These are phyloP conservation scores for Toxostoma redivivum DNA, from an alignment of 2,113 vertebrate species.

Conservation along the genomic window DNA sequence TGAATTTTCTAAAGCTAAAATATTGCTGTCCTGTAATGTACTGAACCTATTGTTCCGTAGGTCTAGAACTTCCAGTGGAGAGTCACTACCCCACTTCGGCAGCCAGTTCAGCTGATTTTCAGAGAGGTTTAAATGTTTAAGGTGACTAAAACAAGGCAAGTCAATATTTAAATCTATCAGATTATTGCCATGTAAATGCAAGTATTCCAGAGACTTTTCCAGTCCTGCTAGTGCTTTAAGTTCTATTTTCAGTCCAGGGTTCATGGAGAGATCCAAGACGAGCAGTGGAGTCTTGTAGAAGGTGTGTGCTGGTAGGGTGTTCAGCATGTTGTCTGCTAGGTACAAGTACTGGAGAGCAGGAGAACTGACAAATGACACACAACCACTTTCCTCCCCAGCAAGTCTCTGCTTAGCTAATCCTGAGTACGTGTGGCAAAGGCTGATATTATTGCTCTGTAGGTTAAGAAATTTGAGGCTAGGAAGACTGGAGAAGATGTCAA, in stretches of 20 bases:
- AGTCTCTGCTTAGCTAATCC: background rate
- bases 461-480: slow-evolving; percentile 76
- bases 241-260: slow-evolving; percentile 79
- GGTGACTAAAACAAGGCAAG: slow-evolving; percentile 77
- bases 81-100: slow-evolving; percentile 75
- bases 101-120: slow-evolving; percentile 83
- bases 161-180: slow-evolving; percentile 76
- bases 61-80: slow-evolving; percentile 78
- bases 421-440: slow-evolving; percentile 55
- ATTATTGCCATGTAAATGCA: slow-evolving; percentile 81
- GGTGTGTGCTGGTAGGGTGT: slow-evolving; percentile 61
- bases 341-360: slow-evolving; percentile 74
- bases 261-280: slow-evolving; percentile 84
- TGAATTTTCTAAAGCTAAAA: slow-evolving; percentile 79
- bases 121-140: slow-evolving; percentile 85
- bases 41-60: slow-evolving; percentile 88
- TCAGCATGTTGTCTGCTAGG: slow-evolving; percentile 80
- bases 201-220: slow-evolving; percentile 80
- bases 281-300: slow-evolving; percentile 80
- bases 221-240: slow-evolving; percentile 78
- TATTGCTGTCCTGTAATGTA: slow-evolving; percentile 76
- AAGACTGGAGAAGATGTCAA: slow-evolving; percentile 74
- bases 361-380: slow-evolving; percentile 72
- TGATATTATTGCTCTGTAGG: slow-evolving; percentile 81
- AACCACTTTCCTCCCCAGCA: slow-evolving; percentile 32